phyloP scores from a whole-genome alignment of 2,113 vertebrate species.

The Gopherus evgoodei region DNA sequence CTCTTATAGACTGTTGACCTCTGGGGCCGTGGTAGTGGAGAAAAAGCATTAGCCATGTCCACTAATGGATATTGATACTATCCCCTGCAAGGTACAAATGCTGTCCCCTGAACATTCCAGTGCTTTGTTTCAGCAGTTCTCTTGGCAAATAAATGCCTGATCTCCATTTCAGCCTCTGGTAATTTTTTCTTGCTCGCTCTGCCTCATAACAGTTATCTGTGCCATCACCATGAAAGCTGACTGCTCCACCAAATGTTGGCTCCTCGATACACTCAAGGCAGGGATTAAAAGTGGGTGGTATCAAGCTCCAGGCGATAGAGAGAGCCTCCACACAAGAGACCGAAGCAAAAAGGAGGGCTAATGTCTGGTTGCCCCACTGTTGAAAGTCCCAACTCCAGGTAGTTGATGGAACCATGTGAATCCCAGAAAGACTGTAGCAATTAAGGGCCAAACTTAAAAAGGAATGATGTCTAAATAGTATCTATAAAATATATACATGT shows the following conservation, averaged over 20 bases:
- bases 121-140: not conserved
- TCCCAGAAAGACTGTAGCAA: not conserved
- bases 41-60: not conserved
- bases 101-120: not conserved
- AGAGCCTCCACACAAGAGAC: not conserved
- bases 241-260: not conserved
- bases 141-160: not conserved
- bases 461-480: not conserved
- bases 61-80: not conserved
- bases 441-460: not conserved
- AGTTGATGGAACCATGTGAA: not conserved
- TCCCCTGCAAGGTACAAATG: not conserved
- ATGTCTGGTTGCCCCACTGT: not conserved
- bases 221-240: not conserved
- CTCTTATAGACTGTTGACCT: not conserved
- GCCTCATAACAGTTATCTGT: not conserved
- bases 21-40: not conserved
- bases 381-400: not conserved
- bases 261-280: not conserved
- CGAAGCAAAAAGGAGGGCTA: not conserved
- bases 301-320: not conserved
- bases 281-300: not conserved
- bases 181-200: not conserved
- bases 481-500: not conserved
- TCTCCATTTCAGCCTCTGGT: fast-evolving